Evolutionary conservation across 2,113 vertebrate genomes (phyloP), one percentile per base, ranked within the genome.

Genomic region (Neogobius melanostomus): DNA sequence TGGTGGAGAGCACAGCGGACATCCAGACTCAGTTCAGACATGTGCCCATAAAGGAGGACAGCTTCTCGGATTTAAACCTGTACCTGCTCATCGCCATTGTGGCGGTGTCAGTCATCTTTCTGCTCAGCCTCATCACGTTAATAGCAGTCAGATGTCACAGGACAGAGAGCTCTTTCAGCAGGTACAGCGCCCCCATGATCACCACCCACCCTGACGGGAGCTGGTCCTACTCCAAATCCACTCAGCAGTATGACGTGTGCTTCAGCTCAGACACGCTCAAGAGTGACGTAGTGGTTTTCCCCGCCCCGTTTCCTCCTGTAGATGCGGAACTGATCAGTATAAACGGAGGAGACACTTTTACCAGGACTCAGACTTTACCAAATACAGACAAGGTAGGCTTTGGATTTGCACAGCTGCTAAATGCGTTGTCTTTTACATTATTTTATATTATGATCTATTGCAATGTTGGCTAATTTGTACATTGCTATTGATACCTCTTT

Each of bases 21-120:
- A 87, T 87, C 0, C 82, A 94, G 87, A 92, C 92, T 0, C 91
- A 91, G 64, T 94, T 95, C 8, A 92, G 91, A 74, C 91, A 94
- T 56, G 72, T 68, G 0, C 90, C 91, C 68, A 74, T 82, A 10
- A 86, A 82, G 5, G 83, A 81, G 4, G 86, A 89, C 0, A 86
- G 85, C 5, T 92, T 94, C 81, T 93, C 91, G 0, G 48, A 78
- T 48, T 84, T 86, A 3, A 94, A 94, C 74, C 79, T 95, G 57
- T 94, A 94, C 68, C 77, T 95, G 80, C 86, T 94, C 0, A 77
- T 91, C 69, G 89, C 91, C 12, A 86, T 94, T 0, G 91, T 88
- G 46, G 92, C 91, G 0, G 80, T 95, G 88, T 95, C 93, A 0
- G 82, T 86, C 61, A 87, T 94, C 79, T 95, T 95, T 6, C 70